These are phyloP conservation scores for Biston stratarius DNA, from an alignment of 2,888 invertebrate species.

Conservation along the genomic window DNA sequence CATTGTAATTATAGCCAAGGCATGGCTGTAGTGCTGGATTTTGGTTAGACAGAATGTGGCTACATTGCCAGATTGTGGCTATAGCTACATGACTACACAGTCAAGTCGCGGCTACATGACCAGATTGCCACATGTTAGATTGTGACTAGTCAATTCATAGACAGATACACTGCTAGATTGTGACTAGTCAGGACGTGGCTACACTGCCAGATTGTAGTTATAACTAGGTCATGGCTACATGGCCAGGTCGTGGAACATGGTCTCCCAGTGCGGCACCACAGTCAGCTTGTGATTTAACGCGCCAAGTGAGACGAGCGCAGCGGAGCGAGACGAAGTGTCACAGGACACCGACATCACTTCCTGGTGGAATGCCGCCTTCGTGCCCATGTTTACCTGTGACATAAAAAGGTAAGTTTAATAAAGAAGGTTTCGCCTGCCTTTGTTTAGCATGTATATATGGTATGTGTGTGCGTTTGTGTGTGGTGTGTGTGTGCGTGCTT, in stretches of 20 bases:
- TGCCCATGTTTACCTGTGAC: conserved; percentile 82
- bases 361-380: conserved; percentile 86
- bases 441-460: no score
- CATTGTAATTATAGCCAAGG: neutral
- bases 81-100: neutral
- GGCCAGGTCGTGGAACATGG: conserved; percentile 67
- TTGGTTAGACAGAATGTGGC: neutral
- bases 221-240: conserved; percentile 43
- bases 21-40: neutral
- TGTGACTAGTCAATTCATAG: conserved; percentile 52
- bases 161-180: no score
- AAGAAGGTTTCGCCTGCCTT: no score
- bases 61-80: conserved; percentile 47
- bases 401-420: neutral
- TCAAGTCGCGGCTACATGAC: neutral
- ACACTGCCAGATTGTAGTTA: neutral
- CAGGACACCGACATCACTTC: conserved; percentile 85
- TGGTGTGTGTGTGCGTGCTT: no score
- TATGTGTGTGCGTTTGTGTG: no score
- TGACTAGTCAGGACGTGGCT: neutral
- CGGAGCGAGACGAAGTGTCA: conserved; percentile 83
- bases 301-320: conserved; percentile 85
- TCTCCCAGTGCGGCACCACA: conserved; percentile 86
- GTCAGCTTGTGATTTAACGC: conserved; percentile 85
- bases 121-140: neutral